Percentiles rank a stretch among this genome's conserved stretches.
Conservation (phyloP, 2,888 invertebrate species). For the Sepioteuthis lessoniana region DNA sequence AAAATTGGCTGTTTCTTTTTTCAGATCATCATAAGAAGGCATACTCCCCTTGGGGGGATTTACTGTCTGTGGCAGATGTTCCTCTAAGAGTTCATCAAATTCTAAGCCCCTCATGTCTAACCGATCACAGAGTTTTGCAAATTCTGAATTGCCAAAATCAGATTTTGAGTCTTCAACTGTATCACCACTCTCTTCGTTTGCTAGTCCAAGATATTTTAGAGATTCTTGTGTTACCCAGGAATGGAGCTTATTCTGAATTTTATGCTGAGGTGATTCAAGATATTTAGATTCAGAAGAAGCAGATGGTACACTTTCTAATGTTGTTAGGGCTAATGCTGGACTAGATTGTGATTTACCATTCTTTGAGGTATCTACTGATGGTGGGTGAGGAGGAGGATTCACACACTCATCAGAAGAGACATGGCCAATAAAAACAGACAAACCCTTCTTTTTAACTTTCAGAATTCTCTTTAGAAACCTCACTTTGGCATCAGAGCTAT, state of each 20-base stretch:
- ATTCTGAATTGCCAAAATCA: not conserved
- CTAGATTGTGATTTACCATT: not conserved
- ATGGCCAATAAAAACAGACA: not conserved
- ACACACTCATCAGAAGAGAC: not conserved
- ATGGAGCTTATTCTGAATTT: not conserved
- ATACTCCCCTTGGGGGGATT: not conserved
- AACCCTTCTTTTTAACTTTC: not conserved
- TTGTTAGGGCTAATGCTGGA: not conserved
- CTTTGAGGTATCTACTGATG: not conserved
- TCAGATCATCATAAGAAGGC: constrained; percentile 35
- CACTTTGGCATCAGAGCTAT: not conserved
- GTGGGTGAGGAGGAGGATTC: not conserved
- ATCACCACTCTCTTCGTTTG: not conserved
- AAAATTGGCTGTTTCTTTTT: constrained; percentile 14
- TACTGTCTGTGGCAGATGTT: not conserved
- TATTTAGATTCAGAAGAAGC: not conserved
- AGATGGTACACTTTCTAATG: not conserved
- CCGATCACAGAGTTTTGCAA: constrained; percentile 41
- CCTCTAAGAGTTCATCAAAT: constrained; percentile 34
- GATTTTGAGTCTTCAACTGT: not conserved
- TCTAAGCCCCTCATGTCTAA: not conserved
- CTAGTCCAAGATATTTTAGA: not conserved
- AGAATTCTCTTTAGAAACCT: not conserved
- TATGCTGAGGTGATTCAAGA: not conserved
- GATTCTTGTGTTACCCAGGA: constrained; percentile 35